Evolutionary conservation across 2,888 invertebrate genomes (phyloP), one percentile per base, ranked within the genome.

Genomic region (Nyleta sp.): DNA sequence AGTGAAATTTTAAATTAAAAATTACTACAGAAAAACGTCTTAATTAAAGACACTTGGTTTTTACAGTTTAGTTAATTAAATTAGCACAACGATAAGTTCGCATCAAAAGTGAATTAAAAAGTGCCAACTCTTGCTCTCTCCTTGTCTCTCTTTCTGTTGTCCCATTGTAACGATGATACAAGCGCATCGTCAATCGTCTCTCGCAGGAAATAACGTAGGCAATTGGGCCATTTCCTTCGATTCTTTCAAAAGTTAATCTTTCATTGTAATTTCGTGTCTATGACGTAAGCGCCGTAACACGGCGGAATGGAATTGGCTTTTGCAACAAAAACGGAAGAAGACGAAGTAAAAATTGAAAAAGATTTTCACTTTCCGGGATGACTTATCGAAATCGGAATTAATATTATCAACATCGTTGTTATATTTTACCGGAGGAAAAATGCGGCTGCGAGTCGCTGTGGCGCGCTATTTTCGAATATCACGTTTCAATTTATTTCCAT

Each of bases 191-290:
- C 33, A 35, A 48, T 59, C 59, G 46, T 68, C 62, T 67, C 60
- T 73, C 52, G 8, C 57, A 73, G 78, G 73, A 78, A 78, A 78
- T 77, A 67, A 77, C 70, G 73, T 59, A 64, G 73, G 20, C 73
- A 64, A 78, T 73, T 78, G 73, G 62, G 65, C 64, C 53, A 78
- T 73, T 78, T 74, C 78, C 78, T 70, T 59, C 70, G 44, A 62
- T 78, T 78, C 78, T 78, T 78, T 78, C 59, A 46, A 64, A 68
- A 73, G 20, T 78, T 73, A 73, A 78, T 70, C 52, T 73, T 73
- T 78, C 74, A 46, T 60, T 70, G 73, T 70, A 70, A 78, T 78
- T 68, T 59, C 62, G 62, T 71, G 11, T 85, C 46, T 40, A 24
- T 65, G 53, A 67, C 65, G 57, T 78, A n/a, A 81, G 80, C 44